Conservation (phyloP, 2,113 vertebrate species). For the Platysteira castanea region DNA sequence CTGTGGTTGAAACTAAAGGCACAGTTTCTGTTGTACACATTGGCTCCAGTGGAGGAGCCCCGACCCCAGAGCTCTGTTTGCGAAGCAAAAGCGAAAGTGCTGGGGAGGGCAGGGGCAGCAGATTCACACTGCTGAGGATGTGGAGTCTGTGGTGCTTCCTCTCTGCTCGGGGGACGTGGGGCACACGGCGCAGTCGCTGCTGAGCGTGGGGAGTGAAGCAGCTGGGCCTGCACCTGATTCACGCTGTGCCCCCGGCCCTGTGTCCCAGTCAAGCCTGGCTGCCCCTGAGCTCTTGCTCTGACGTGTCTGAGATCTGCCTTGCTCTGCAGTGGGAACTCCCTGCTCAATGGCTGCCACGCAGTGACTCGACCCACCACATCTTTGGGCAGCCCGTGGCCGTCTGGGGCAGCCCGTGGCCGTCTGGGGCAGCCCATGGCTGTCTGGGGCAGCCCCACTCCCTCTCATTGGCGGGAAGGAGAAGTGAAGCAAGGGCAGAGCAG, state of each 20-base stretch:
- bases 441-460: neutral
- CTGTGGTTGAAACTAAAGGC: neutral
- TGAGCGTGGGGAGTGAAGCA: rapidly evolving
- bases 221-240: neutral
- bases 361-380: neutral
- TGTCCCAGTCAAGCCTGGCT: neutral
- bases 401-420: neutral
- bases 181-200: rapidly evolving
- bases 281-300: neutral
- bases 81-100: neutral
- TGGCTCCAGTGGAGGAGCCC: rapidly evolving
- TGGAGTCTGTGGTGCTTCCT: neutral
- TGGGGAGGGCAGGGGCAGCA: neutral
- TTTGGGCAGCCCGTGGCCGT: rapidly evolving
- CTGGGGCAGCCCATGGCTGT: neutral
- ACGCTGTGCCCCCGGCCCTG: rapidly evolving
- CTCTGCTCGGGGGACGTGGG: rapidly evolving
- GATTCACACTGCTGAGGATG: rapidly evolving
- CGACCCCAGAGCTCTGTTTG: neutral
- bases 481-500: neutral
- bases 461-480: neutral
- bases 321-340: neutral
- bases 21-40: neutral
- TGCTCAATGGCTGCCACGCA: rapidly evolving
- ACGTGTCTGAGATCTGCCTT: neutral